Base-by-base conservation (phyloP, 2,797 vertebrate species). In the Muscicapa comitata region DNA sequence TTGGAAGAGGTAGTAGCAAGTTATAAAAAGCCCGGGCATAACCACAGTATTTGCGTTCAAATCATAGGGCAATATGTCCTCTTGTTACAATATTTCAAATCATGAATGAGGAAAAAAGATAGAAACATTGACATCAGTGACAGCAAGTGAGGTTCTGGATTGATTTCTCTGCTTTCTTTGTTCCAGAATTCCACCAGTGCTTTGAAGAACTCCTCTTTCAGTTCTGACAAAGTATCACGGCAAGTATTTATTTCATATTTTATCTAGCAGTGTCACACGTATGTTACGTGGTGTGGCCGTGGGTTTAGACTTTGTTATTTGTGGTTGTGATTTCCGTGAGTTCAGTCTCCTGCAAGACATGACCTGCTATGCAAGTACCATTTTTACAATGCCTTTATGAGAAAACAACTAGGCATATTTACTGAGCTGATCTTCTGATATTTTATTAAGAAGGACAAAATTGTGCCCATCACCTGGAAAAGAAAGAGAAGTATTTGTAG, bases 171-270 rank as follows among this genome's bases (percentile, higher is more conserved):
- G 6, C 14, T 81, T 62, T 73, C 57, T 95, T 86, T 48, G 59
- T 96, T 87, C 23, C 75, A 98, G 98, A 96, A 79, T 63, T 96
- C 93, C 5, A 94, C 51, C 51, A 91, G 54, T 33, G 70, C 88
- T 88, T 82, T 31, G 2, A 96, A 88, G 33, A 91, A 83, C 8
- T 81, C 75, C 6, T 66, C 96, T 78, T 95, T 88, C 73, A 81
- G 55, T 92, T 86, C 94, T 95, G 95, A 98, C 76, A 92, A 96
- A 79, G 88, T 82, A 17, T 89, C 88, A 53, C 75, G 94, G 98
- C 97, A 96, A 98, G 98, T 98, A 77, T 65, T 74, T 29, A 10
- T 84, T 62, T 33, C 4, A 2, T 47, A 3, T 40, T 80, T 92
- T 76, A 33, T 29, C 16, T 42, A 25, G 20, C 37, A 43, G 37